Evolutionary conservation across 2,113 vertebrate genomes (phyloP).

Genomic region (Speoplatyrhinus poulsoni): DNA sequence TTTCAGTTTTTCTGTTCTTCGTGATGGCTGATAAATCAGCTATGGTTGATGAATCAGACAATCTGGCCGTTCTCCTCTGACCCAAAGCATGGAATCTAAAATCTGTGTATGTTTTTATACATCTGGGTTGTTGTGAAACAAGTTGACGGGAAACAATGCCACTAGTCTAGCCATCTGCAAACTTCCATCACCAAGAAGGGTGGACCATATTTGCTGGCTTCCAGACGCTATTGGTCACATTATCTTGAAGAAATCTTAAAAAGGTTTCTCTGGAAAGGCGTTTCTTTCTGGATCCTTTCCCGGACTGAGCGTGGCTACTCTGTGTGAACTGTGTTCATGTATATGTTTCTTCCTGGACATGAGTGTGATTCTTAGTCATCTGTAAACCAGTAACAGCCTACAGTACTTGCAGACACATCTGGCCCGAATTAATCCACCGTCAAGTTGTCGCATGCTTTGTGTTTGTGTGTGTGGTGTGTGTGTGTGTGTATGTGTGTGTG

Average conservation of each 20-base stretch:
- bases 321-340: background rate
- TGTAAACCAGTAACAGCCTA: background rate
- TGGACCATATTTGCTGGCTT: background rate
- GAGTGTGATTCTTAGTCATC: slow-evolving; percentile 12
- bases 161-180: background rate
- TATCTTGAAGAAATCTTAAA: slow-evolving; percentile 10
- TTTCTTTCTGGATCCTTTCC: background rate
- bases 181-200: background rate
- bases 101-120: no score
- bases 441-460: background rate
- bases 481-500: background rate
- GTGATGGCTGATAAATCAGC: no score
- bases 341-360: background rate
- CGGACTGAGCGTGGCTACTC: background rate
- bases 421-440: background rate
- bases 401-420: background rate
- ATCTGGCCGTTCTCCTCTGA: no score
- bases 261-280: slow-evolving; percentile 7
- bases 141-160: no score
- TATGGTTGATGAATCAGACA: no score
- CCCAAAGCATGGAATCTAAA: no score
- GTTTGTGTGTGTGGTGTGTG: background rate
- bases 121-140: no score
- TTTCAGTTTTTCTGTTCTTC: no score
- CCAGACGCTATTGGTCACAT: background rate